phyloP scores from a whole-genome alignment of 2,797 vertebrate genomes.

The Macropus fuliginosus region DNA sequence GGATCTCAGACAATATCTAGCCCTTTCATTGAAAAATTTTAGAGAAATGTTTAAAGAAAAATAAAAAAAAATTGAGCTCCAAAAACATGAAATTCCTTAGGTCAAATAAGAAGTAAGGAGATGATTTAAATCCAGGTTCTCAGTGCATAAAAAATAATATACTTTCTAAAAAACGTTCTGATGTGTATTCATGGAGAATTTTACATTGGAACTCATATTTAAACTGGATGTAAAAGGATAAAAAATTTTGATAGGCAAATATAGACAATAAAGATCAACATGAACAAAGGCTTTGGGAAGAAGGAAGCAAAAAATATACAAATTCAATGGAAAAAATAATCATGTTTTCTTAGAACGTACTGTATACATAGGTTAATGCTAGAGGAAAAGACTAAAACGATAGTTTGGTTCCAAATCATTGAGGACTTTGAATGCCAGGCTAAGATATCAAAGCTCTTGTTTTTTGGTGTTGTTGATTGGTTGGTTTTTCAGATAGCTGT shows the following conservation, averaged over 20 bases:
- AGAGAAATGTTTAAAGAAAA: not conserved
- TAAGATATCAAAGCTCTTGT: not conserved
- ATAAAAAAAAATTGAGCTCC: not conserved
- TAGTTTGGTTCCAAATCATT: not conserved
- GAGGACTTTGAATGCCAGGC: not conserved
- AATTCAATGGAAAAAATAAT: not conserved
- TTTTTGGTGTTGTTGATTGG: no score
- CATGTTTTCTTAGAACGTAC: not conserved
- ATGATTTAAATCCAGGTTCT: not conserved
- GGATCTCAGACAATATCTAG: not conserved
- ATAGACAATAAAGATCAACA: not conserved
- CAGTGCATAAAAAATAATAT: not conserved
- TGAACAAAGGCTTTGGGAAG: not conserved
- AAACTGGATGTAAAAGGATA: not conserved
- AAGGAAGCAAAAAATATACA: not conserved
- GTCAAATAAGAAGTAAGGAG: not conserved
- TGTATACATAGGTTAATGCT: not conserved
- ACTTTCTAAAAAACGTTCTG: not conserved
- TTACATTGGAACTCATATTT: slow-evolving; percentile 5
- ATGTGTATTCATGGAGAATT: not conserved
- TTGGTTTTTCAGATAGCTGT: not conserved
- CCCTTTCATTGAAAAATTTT: not conserved
- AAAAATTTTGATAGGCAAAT: not conserved
- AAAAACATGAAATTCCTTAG: not conserved
- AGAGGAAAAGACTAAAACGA: not conserved